phyloP scores from a whole-genome alignment of 2,888 invertebrate species.

The Cephus runcator region DNA sequence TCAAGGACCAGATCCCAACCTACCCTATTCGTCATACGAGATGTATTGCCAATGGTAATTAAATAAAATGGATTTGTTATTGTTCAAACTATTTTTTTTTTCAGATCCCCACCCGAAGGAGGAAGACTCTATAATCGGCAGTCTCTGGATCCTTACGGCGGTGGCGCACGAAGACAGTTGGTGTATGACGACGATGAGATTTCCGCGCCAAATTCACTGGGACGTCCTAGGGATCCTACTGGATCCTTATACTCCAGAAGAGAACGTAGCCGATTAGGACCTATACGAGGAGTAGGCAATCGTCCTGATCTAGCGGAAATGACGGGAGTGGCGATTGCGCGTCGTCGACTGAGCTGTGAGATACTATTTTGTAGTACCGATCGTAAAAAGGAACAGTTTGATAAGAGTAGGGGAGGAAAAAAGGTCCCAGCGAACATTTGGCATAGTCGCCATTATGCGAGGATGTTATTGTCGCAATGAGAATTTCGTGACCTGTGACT shows the following conservation, averaged over 20 bases:
- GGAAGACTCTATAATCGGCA: not conserved
- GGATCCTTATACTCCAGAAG: not conserved
- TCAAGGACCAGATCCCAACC: not conserved
- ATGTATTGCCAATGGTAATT: not conserved
- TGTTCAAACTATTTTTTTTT: not conserved
- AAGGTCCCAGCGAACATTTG: not conserved
- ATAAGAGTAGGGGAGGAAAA: not conserved
- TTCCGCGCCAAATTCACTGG: not conserved
- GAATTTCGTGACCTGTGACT: not conserved
- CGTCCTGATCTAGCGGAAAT: slow-evolving; percentile 17
- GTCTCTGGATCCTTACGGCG: not conserved
- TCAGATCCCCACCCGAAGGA: slow-evolving; percentile 6
- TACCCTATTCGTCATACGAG: not conserved
- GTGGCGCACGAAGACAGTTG: not conserved
- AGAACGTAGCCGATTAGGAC: not conserved
- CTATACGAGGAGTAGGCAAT: not conserved
- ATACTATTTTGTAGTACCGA: not conserved
- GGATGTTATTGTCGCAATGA: not conserved
- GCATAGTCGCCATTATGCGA: not conserved
- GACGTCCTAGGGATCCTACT: not conserved
- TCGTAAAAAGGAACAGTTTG: not conserved
- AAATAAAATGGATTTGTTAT: not conserved
- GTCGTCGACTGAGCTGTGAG: slow-evolving; percentile 36
- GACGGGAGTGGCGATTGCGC: slow-evolving; percentile 37
- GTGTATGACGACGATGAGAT: not conserved